These are phyloP conservation scores for Drosophila bocqueti DNA, from an alignment of 1,140 invertebrate species.

Conservation along the genomic window DNA sequence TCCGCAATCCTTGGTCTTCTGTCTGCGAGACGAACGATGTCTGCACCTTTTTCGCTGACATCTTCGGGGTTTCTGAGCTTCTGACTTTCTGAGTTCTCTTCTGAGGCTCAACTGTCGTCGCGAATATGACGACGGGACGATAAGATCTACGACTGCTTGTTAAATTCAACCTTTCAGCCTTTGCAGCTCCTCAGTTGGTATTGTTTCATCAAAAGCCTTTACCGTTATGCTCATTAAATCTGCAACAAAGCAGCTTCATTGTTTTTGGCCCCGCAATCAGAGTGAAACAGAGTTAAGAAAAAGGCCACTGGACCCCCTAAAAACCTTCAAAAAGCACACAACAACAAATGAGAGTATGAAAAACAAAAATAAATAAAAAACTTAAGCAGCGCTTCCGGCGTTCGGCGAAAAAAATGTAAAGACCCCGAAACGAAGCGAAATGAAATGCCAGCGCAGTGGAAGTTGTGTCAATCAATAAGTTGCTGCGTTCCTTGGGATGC, in stretches of 20 bases:
- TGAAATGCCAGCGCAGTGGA: conserved; percentile 66
- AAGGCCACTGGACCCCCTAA: conserved; percentile 49
- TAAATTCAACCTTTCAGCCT: conserved; percentile 49
- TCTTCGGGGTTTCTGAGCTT: conserved; percentile 25
- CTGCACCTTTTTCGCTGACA: conserved; percentile 45
- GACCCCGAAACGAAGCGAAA: conserved; percentile 40
- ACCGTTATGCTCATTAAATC: conserved; percentile 84
- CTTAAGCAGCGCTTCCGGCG: conserved; percentile 75
- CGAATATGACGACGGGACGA: conserved; percentile 78
- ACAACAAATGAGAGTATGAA: conserved; percentile 10
- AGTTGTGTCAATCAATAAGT: conserved; percentile 84
- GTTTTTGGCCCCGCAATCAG: conserved; percentile 63
- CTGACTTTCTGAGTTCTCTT: conserved; percentile 14
- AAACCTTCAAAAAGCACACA: conserved; percentile 28
- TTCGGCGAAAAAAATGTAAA: conserved; percentile 72
- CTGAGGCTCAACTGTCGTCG: conserved; percentile 54
- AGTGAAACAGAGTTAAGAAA: conserved; percentile 37
- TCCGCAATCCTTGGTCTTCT: conserved; percentile 11
- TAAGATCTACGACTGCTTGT: conserved; percentile 81
- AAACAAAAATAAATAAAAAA: conserved; percentile 43
- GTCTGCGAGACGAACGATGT: conserved; percentile 44
- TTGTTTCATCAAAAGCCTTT: conserved; percentile 81
- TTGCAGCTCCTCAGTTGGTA: conserved; percentile 55
- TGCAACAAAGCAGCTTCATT: conserved; percentile 66
- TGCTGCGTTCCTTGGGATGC: conserved; percentile 64